phyloP scores from a whole-genome alignment of 1,140 invertebrate genomes.

The Mamestra configurata region DNA sequence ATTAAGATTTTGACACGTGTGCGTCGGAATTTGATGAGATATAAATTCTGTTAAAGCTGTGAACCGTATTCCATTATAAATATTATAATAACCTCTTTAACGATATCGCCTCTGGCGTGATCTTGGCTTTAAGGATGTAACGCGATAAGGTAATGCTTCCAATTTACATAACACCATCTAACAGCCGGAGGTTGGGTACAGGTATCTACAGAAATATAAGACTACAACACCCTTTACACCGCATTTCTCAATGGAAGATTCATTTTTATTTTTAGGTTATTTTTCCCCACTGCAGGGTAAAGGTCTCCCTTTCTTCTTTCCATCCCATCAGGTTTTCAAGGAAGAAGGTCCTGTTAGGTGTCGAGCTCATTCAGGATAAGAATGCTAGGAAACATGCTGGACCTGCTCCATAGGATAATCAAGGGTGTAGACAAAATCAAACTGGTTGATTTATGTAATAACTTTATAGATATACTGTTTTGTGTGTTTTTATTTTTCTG shows the following conservation, averaged over 20 bases:
- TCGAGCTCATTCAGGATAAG: too few species aligned
- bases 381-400: too few species aligned
- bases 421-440: too few species aligned
- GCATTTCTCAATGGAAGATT: background rate
- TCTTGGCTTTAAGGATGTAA: slow-evolving; percentile 55
- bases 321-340: too few species aligned
- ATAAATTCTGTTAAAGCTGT: slow-evolving; percentile 44
- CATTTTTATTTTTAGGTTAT: too few species aligned
- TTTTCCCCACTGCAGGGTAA: too few species aligned
- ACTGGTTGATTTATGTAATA: too few species aligned
- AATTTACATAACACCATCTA: slow-evolving; percentile 60
- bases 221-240: background rate
- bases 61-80: slow-evolving; percentile 40
- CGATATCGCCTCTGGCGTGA: slow-evolving; percentile 50
- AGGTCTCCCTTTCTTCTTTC: too few species aligned
- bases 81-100: slow-evolving; percentile 52
- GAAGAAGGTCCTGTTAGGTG: too few species aligned
- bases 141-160: slow-evolving; percentile 62
- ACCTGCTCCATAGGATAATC: too few species aligned
- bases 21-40: slow-evolving; percentile 25
- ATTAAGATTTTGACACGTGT: slow-evolving; percentile 26
- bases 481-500: too few species aligned
- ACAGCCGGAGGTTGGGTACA: background rate
- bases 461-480: too few species aligned
- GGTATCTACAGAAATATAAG: background rate